phyloP scores from a whole-genome alignment of 2,113 vertebrate species.

The Dicentrarchus labrax region DNA sequence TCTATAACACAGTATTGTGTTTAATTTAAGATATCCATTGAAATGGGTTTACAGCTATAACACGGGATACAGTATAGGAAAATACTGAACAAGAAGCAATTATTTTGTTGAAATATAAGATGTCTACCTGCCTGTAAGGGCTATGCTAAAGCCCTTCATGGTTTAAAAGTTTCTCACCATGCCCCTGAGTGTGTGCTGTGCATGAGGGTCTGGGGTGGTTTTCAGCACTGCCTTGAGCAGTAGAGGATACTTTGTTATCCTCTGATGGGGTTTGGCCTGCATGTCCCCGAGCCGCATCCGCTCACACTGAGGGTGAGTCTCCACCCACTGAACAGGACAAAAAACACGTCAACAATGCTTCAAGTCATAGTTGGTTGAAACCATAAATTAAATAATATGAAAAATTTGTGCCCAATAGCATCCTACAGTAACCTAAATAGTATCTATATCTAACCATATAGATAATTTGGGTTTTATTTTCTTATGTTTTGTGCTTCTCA shows the following conservation, averaged over 20 bases:
- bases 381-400: background rate
- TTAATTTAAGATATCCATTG: background rate
- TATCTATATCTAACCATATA: background rate
- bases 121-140: too few species aligned
- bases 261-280: slow-evolving; percentile 86
- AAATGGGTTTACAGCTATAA: background rate
- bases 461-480: background rate
- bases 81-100: too few species aligned
- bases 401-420: background rate
- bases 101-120: too few species aligned
- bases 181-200: slow-evolving; percentile 67
- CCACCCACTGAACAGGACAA: slow-evolving; percentile 81
- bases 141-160: background rate
- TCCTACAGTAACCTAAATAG: background rate
- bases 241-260: slow-evolving; percentile 87
- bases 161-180: slow-evolving; percentile 77
- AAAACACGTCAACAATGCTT: background rate
- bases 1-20: background rate
- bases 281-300: slow-evolving; percentile 87
- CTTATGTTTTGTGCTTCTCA: background rate
- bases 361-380: background rate
- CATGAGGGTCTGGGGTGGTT: slow-evolving; percentile 69
- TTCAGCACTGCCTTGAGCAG: slow-evolving; percentile 83
- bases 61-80: too few species aligned
- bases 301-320: slow-evolving; percentile 79